Evolutionary conservation across 1,140 invertebrate genomes (phyloP).

Genomic region (Drosophila insularis): DNA sequence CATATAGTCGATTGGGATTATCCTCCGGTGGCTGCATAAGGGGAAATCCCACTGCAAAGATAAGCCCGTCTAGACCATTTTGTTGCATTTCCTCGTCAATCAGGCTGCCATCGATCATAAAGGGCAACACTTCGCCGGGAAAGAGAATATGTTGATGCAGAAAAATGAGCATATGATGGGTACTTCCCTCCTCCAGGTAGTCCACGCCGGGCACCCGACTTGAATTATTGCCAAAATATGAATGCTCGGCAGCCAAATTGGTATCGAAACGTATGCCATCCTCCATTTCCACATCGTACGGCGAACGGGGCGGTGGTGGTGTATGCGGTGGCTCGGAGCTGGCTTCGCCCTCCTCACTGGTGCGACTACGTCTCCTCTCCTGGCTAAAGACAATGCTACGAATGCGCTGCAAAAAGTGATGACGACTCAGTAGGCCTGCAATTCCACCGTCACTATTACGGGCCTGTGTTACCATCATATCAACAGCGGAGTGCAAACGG

Average conservation of each 20-base stretch:
- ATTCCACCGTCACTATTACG: constrained; percentile 62
- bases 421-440: constrained; percentile 53
- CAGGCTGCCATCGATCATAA: constrained; percentile 84
- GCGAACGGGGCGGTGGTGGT: constrained; percentile 9
- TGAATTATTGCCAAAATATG: constrained; percentile 75
- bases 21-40: constrained; percentile 56
- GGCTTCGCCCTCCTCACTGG: constrained; percentile 35
- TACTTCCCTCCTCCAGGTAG: constrained; percentile 69
- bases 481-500: constrained; percentile 57
- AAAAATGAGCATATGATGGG: constrained; percentile 85
- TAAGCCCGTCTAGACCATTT: constrained; percentile 61
- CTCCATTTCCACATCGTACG: constrained; percentile 54
- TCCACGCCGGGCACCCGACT: constrained; percentile 72
- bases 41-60: constrained; percentile 74
- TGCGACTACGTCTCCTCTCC: constrained; percentile 56
- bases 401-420: constrained; percentile 70
- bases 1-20: constrained; percentile 62
- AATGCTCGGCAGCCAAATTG: constrained; percentile 77
- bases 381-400: constrained; percentile 74
- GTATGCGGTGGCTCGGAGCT: constrained; percentile 13
- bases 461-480: constrained; percentile 58
- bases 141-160: constrained; percentile 86
- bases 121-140: constrained; percentile 89
- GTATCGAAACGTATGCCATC: constrained; percentile 74
- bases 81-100: constrained; percentile 60